Evolutionary conservation across 2,797 vertebrate species (phyloP).

Genomic region (Sphaeramia orbicularis): DNA sequence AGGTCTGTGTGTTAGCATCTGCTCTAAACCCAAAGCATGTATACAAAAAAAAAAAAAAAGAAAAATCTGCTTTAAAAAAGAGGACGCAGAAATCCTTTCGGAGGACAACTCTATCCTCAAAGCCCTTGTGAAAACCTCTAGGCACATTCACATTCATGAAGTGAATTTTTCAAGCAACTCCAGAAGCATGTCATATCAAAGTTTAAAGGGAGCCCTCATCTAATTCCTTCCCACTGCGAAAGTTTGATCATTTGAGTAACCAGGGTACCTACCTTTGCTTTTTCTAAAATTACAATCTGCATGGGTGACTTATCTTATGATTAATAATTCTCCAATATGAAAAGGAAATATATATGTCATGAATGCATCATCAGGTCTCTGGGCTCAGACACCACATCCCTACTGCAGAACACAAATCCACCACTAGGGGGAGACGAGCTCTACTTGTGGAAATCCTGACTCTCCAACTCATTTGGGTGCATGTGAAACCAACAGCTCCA

Average conservation of each 20-base stretch:
- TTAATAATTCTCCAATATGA: constrained; percentile 50
- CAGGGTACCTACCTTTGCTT: constrained; percentile 33
- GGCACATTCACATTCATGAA: constrained; percentile 64
- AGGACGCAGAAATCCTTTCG: constrained; percentile 36
- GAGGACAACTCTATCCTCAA: constrained; percentile 42
- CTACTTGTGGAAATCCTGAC: constrained; percentile 19
- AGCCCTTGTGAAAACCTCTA: constrained; percentile 50
- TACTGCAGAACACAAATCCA: background rate
- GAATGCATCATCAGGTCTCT: constrained; percentile 43
- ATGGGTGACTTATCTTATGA: constrained; percentile 26
- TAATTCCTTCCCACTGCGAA: constrained; percentile 62
- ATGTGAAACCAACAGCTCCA: background rate
- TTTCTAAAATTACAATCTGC: constrained; percentile 41
- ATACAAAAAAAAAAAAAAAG: too few species aligned
- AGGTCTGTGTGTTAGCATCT: constrained; percentile 29
- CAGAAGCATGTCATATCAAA: constrained; percentile 47
- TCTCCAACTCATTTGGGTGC: background rate
- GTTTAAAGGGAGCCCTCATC: constrained; percentile 35
- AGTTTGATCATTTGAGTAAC: constrained; percentile 61
- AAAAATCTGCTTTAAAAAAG: constrained; percentile 51
- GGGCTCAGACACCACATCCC: background rate
- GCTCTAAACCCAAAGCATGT: constrained; percentile 37
- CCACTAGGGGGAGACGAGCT: constrained; percentile 78
- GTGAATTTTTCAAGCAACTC: constrained; percentile 56
- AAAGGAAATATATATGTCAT: constrained; percentile 29